A percentile compares a stretch with the other conserved stretches of the same genome.
These are phyloP conservation scores for Graptemys geographica DNA, from an alignment of 2,797 vertebrate species.

Conservation along the genomic window DNA sequence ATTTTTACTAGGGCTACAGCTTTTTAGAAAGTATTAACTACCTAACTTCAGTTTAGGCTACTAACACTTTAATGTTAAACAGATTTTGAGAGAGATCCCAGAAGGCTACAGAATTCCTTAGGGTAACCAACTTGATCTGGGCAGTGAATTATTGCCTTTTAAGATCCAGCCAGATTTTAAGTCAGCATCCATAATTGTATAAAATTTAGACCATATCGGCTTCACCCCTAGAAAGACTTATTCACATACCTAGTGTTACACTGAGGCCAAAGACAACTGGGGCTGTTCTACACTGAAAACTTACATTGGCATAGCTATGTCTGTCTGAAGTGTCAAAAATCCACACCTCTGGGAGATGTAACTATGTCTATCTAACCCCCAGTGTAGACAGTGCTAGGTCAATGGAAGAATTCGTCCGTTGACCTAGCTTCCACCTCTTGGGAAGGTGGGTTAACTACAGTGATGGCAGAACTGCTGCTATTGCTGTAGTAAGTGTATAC, in stretches of 20 bases:
- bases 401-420: too few relatives aligned
- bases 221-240: neutral
- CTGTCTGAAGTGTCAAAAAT: neutral
- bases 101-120: neutral
- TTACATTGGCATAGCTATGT: neutral
- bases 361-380: neutral
- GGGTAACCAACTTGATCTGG: neutral
- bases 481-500: neutral
- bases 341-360: too few relatives aligned
- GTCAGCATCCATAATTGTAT: neutral
- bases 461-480: neutral
- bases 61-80: neutral
- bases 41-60: neutral
- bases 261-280: neutral
- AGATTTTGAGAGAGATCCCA: neutral
- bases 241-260: accelerated
- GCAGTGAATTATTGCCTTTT: neutral
- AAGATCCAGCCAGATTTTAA: neutral
- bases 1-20: neutral
- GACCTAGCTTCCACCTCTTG: neutral
- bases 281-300: neutral
- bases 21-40: neutral
- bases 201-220: neutral
- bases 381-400: neutral
- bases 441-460: neutral